Evolutionary conservation across 1,140 invertebrate genomes (phyloP).

Genomic region (Macrotrachela quadricornifera): DNA sequence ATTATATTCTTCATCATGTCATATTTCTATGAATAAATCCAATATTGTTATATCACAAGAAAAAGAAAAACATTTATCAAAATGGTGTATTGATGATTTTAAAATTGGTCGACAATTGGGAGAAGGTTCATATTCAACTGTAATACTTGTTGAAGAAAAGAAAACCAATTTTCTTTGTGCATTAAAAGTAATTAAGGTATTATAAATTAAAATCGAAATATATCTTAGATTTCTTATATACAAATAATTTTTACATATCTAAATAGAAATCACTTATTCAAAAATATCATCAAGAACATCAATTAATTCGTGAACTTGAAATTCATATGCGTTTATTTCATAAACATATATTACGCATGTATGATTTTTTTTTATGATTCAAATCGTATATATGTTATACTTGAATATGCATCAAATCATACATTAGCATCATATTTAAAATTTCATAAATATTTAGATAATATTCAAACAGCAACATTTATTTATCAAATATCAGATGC

Average conservation of each 20-base stretch:
- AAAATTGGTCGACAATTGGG: conserved; percentile 78
- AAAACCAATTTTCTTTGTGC: conserved; percentile 72
- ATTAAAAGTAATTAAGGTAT: conserved; percentile 40
- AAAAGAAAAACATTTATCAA: too few relatives aligned
- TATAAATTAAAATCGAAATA: too few relatives aligned
- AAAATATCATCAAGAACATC: conserved; percentile 67
- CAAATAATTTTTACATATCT: conserved; percentile 25
- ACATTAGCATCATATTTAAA: conserved; percentile 50
- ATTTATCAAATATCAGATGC: conserved; percentile 66
- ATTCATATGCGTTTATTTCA: conserved; percentile 68
- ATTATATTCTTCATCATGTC: too few relatives aligned
- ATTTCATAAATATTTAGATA: conserved; percentile 34
- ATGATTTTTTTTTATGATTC: conserved; percentile 79
- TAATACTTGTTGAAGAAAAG: conserved; percentile 83
- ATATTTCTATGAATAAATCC: too few relatives aligned
- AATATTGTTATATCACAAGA: too few relatives aligned
- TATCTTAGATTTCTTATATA: too few relatives aligned
- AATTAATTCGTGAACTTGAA: conserved; percentile 72
- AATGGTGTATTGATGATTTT: conserved; percentile 50
- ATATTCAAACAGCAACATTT: conserved; percentile 36
- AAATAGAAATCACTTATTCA: conserved; percentile 75
- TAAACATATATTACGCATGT: conserved; percentile 64
- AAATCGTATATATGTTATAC: conserved; percentile 60
- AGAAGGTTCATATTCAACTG: conserved; percentile 93
- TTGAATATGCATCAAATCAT: conserved; percentile 72